Evolutionary conservation across 2,888 invertebrate genomes (phyloP).

Genomic region (Polietes domitor): DNA sequence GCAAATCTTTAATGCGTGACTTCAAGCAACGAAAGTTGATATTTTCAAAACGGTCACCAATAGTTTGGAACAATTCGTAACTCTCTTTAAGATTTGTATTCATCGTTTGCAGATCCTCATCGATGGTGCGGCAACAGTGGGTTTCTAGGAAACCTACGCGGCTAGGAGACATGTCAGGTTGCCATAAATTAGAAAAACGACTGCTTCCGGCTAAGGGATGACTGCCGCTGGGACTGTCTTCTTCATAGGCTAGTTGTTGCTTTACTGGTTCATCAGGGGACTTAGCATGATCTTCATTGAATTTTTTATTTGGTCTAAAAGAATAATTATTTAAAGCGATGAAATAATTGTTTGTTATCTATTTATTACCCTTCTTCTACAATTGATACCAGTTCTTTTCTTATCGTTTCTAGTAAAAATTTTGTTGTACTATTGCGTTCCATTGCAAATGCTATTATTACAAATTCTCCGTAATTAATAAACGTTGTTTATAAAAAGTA

Average conservation of each 20-base stretch:
- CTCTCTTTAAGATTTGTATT: constrained; percentile 74
- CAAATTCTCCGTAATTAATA: no score
- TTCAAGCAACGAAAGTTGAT: constrained; percentile 75
- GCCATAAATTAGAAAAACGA: no score
- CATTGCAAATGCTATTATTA: constrained; percentile 32
- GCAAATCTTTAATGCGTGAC: constrained; percentile 75
- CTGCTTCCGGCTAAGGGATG: not conserved
- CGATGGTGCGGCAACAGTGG: constrained; percentile 69
- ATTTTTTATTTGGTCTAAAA: not conserved
- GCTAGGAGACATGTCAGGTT: not conserved
- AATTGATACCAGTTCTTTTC: constrained; percentile 73
- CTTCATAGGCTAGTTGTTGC: not conserved
- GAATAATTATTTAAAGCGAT: not conserved
- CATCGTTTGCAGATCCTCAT: constrained; percentile 75
- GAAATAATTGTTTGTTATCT: not conserved
- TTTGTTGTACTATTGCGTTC: constrained; percentile 64
- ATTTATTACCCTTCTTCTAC: constrained; percentile 69
- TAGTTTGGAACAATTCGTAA: constrained; percentile 75
- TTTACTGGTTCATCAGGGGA: not conserved
- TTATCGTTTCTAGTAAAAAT: constrained; percentile 71
- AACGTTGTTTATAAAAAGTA: constrained; percentile 18
- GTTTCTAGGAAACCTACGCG: constrained; percentile 58
- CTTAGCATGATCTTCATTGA: no score
- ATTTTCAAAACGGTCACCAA: constrained; percentile 75
- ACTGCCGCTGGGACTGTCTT: not conserved